Evolutionary conservation across 2,888 invertebrate species (phyloP), one percentile per base, ranked within the genome.

Genomic region (Eilema depressum): DNA sequence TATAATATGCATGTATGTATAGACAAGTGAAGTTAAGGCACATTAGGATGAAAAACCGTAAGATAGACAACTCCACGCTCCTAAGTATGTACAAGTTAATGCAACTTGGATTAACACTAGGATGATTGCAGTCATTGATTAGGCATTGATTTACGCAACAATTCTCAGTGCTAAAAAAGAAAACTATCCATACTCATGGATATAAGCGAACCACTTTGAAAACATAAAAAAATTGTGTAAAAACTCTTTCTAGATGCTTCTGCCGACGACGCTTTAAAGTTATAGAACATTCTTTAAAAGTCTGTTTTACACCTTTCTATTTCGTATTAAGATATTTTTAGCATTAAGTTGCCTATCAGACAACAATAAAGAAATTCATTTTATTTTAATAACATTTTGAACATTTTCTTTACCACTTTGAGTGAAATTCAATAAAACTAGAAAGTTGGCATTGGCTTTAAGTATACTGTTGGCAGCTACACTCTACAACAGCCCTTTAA

Each of bases 321-420:
- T 41, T 41, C 3, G 17, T 41, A 17, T 17, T 37, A 12, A 17
- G 12, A n/a, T 53, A 23, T 14, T 53, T 26, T 64, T 23, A n/a
- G 14, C 5, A 37, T 63, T 25, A 37, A 25, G 37, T 37, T 37
- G 23, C 25, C 37, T 25, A 25, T 37, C 33, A 25, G 25, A 25
- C 25, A 64, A 17, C 10, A 64, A 64, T 28, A 5, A n/a, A 7
- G 11, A 28, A 7, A 47, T 28, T 20, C 17, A 47, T 26, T 26
- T 63, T 26, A 47, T 72, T 63, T 74, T 71, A 67, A n/a, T 47
- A 17, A 23, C 20, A 41, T 60, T 60, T 2, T 11, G 59, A 20
- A 17, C 30, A 4, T 30, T 68, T 68, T 62, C 53, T 17, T 37
- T 30, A 26, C 28, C 25, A 33, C 8, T 3, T 66, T 33, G 23